These are phyloP conservation scores for Chloromyia formosa DNA, from an alignment of 2,888 invertebrate genomes.

Conservation along the genomic window DNA sequence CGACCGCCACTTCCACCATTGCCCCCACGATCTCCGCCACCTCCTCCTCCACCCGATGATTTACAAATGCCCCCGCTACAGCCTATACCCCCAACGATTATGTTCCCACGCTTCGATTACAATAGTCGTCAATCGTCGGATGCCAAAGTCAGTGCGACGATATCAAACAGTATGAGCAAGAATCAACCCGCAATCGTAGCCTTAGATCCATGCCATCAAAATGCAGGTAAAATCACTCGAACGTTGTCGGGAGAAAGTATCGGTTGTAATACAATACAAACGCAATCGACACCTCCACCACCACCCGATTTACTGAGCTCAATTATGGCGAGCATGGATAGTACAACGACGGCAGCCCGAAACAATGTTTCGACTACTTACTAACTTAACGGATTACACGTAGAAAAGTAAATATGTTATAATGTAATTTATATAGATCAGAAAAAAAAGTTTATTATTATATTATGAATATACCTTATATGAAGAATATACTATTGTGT, in stretches of 20 bases:
- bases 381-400: conserved; percentile 17
- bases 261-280: conserved; percentile 7
- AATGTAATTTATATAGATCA: conserved; percentile 3
- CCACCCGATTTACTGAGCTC: conserved; percentile 61
- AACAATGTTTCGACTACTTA: conserved; percentile 50
- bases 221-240: conserved; percentile 12
- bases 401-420: background rate
- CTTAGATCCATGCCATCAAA: background rate
- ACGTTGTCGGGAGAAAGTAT: background rate
- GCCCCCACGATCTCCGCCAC: conserved; percentile 50
- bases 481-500: background rate
- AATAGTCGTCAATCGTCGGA: conserved; percentile 48
- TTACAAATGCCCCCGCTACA: conserved; percentile 58
- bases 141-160: background rate
- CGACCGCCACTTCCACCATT: conserved; percentile 49
- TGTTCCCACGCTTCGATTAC: conserved; percentile 49
- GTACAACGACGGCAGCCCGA: conserved; percentile 52
- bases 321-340: conserved; percentile 64
- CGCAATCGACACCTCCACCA: conserved; percentile 52
- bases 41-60: conserved; percentile 52
- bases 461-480: conserved; percentile 3
- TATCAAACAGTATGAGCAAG: background rate
- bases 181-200: conserved; percentile 5
- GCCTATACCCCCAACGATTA: conserved; percentile 57
- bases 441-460: background rate